Percentiles rank a stretch among this genome's conserved stretches.
Conservation (phyloP, 2,113 vertebrate genomes). For the Melanostigma gelatinosum region DNA sequence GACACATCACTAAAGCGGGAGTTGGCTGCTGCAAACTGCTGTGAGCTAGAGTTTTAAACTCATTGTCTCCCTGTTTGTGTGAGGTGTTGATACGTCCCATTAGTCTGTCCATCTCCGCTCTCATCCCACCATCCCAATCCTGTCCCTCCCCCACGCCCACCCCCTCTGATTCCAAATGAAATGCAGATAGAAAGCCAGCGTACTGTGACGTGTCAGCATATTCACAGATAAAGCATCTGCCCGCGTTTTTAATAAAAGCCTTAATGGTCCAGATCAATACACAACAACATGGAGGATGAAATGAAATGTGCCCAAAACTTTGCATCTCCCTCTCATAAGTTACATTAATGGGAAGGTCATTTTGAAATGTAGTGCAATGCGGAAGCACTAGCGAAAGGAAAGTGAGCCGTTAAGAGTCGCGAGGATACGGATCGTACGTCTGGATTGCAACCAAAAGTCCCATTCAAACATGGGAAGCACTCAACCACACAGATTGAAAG, state of each 20-base stretch:
- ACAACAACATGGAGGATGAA: conserved; percentile 11
- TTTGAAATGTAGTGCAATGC: background rate
- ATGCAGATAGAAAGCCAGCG: conserved; percentile 58
- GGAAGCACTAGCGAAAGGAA: background rate
- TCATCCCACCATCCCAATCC: conserved; percentile 2
- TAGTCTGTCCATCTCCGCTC: conserved; percentile 57
- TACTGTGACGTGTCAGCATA: conserved; percentile 71
- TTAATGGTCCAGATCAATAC: conserved; percentile 28
- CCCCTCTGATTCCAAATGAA: conserved; percentile 37
- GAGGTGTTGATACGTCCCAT: conserved; percentile 69
- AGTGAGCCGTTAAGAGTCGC: background rate
- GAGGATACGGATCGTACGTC: background rate
- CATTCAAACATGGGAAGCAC: conserved; percentile 10
- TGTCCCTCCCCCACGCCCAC: background rate
- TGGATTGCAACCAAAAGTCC: background rate
- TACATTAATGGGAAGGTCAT: background rate
- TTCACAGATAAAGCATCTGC: conserved; percentile 49
- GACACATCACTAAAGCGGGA: conserved; percentile 69
- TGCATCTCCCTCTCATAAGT: conserved; percentile 12
- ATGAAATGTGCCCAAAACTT: background rate
- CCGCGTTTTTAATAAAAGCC: conserved; percentile 38
- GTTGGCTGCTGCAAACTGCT: conserved; percentile 52
- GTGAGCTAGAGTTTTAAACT: conserved; percentile 54
- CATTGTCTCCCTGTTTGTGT: conserved; percentile 49
- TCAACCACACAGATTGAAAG: background rate